phyloP scores from a whole-genome alignment of 1,140 invertebrate species.

The Dendroctonus valens region DNA sequence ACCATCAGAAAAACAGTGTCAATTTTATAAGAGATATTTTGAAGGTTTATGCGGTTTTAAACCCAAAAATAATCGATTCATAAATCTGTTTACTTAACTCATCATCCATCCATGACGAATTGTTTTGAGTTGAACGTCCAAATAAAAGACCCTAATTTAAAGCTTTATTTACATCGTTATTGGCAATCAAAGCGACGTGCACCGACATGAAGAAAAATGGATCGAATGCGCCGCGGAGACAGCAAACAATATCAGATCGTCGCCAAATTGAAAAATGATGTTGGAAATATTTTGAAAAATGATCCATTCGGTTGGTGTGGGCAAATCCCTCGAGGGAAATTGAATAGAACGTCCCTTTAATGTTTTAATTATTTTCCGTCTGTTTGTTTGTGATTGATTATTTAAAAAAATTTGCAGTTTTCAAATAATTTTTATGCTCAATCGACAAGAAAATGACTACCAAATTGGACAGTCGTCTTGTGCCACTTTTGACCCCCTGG shows the following conservation, averaged over 20 bases:
- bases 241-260: constrained; percentile 22
- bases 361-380: too few species aligned
- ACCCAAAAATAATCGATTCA: too few species aligned
- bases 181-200: constrained; percentile 12
- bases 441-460: too few species aligned
- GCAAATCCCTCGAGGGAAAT: not conserved
- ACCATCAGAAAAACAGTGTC: too few species aligned
- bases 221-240: constrained; percentile 8
- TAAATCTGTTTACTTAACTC: too few species aligned
- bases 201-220: constrained; percentile 18
- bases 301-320: not conserved
- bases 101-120: constrained; percentile 2
- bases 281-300: constrained; percentile 15
- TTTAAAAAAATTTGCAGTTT: too few species aligned
- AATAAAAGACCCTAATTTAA: constrained; percentile 19
- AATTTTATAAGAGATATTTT: too few species aligned
- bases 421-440: too few species aligned
- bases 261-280: constrained; percentile 23
- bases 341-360: not conserved
- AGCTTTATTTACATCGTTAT: constrained; percentile 20
- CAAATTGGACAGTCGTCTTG: too few species aligned
- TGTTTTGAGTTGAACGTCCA: constrained; percentile 16
- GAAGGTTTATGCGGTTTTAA: too few species aligned
- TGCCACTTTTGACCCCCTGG: not conserved
- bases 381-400: too few species aligned